Base-by-base conservation (phyloP, 2,888 invertebrate genomes). In the Acleris cristana region DNA sequence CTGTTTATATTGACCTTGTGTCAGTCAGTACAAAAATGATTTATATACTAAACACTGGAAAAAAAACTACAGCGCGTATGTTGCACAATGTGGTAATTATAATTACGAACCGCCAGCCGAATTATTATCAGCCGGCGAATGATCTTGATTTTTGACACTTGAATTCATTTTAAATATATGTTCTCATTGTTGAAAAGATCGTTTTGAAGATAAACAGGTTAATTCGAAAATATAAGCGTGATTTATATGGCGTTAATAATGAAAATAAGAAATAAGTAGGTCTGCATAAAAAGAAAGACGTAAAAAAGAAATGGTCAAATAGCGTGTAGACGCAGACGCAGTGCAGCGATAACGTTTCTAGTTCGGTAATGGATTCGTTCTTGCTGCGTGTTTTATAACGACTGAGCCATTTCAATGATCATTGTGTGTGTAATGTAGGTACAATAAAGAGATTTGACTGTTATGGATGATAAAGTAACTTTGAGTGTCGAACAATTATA, bases 41-140 rank as follows among this genome's bases (percentile, higher is more conserved):
- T 73, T 69, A 70, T 70, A 69, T 70, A 71, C 69, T 74, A 76
- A 78, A 76, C 72, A 72, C 40, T 54, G 58, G 58, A 49, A 63
- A 67, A 64, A 63, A 48, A 18, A 19, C 18, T 34, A 49, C 48
- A 48, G 56, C 56, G 56, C 44, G 51, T 16, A 61, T 52, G 56
- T 66, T 61, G 52, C 61, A 61, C 52, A 66, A 63, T 67, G 26
- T 53, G 53, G 45, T 48, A 49, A 63, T 62, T 58, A 49, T 48
- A 49, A 63, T 62, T 58, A 49, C 40, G 45, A 30, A 21, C 45
- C 12, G 45, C n/a, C n/a, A 16, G 34, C 26, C n/a, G n/a, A n/a
- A n/a, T n/a, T n/a, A n/a, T n/a, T 55, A 18, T 21, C 26, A 19
- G 12, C 23, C 21, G 23, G 23, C 40, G 40, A 40, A 8, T 26